Conservation (phyloP, 2,797 vertebrate genomes). For the Pterois miles region DNA sequence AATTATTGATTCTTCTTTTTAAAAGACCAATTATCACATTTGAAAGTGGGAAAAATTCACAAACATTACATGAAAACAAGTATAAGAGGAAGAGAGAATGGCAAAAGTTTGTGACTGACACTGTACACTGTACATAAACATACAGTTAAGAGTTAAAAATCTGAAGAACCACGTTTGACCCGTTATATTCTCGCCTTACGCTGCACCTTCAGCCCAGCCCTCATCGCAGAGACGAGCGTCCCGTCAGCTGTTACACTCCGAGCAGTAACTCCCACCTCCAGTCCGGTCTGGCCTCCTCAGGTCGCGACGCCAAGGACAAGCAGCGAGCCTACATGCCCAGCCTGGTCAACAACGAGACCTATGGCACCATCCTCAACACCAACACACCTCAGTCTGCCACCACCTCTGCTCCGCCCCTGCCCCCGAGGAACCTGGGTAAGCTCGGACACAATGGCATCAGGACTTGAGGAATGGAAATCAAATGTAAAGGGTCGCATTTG, state of each 20-base stretch:
- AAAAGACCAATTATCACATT: not conserved
- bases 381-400: constrained; percentile 77
- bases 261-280: constrained; percentile 85
- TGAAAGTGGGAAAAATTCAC: not conserved
- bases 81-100: not conserved
- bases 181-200: not conserved
- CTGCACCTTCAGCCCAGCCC: constrained; percentile 89
- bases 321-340: constrained; percentile 90
- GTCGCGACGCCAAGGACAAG: constrained; percentile 92
- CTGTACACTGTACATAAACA: not conserved
- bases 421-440: constrained; percentile 93
- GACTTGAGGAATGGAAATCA: not conserved
- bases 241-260: constrained; percentile 92
- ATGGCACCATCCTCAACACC: constrained; percentile 91
- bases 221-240: constrained; percentile 94
- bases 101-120: not conserved
- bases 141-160: not conserved
- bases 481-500: not conserved
- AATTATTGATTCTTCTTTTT: not conserved
- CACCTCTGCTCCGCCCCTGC: constrained; percentile 88
- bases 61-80: not conserved
- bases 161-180: not conserved
- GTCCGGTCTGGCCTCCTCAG: constrained; percentile 74
- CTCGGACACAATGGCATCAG: not conserved
- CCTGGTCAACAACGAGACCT: constrained; percentile 97